Evolutionary conservation across 2,888 invertebrate species (phyloP).

Genomic region (Drosophila stalkeri): DNA sequence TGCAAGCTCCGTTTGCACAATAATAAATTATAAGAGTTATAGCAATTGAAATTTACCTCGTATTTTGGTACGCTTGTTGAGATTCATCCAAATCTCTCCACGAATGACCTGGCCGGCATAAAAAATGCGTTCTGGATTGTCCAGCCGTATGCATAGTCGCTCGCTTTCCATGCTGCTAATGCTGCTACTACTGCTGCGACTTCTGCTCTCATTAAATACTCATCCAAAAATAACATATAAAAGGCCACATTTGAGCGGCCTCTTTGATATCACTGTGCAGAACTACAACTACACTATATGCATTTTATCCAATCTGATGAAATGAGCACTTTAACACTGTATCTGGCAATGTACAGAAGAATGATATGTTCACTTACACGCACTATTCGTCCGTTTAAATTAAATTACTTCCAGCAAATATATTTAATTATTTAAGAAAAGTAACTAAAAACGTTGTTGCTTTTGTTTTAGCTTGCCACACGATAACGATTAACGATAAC

Average conservation of each 20-base stretch:
- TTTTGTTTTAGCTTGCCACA: constrained; percentile 57
- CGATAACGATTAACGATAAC: constrained; percentile 55
- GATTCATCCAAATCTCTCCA: constrained; percentile 83
- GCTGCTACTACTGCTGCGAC: constrained; percentile 22
- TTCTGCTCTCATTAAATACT: constrained; percentile 61
- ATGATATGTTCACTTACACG: constrained; percentile 10
- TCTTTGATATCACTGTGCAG: constrained; percentile 56
- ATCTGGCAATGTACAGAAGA: background rate
- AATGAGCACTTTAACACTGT: background rate
- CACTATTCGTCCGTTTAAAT: constrained; percentile 19
- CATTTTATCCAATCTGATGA: constrained; percentile 18
- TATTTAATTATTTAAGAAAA: constrained; percentile 40
- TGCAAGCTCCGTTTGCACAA: constrained; percentile 47
- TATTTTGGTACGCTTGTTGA: constrained; percentile 84
- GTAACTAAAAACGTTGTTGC: constrained; percentile 50
- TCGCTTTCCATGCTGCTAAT: constrained; percentile 81
- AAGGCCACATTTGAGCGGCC: constrained; percentile 61
- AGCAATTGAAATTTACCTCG: constrained; percentile 79
- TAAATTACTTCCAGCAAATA: constrained; percentile 26
- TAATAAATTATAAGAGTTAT: constrained; percentile 19
- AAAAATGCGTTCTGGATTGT: constrained; percentile 83
- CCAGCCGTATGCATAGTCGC: constrained; percentile 83
- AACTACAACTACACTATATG: constrained; percentile 45
- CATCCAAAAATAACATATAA: constrained; percentile 74
- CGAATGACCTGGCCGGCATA: constrained; percentile 83